Evolutionary conservation across 1,140 invertebrate species (phyloP).

Genomic region (Drosophila funebris): DNA sequence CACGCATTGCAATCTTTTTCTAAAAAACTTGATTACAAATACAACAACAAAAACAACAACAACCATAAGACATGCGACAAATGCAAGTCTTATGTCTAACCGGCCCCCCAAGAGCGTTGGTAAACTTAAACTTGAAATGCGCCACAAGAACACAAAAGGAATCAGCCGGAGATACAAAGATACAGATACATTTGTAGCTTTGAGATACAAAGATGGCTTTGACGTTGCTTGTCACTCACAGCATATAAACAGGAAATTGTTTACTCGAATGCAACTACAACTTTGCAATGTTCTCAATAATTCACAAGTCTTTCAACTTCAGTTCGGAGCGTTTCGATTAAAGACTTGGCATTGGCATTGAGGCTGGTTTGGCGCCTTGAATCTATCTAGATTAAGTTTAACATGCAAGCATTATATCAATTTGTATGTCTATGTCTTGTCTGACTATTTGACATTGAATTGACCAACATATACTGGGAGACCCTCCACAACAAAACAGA

Average conservation of each 20-base stretch:
- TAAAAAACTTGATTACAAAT: constrained; percentile 70
- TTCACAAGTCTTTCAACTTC: constrained; percentile 29
- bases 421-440: constrained; percentile 39
- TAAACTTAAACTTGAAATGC: constrained; percentile 34
- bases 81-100: constrained; percentile 52
- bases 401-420: constrained; percentile 24
- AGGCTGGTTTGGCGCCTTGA: neutral
- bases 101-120: constrained; percentile 61
- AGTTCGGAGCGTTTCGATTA: neutral
- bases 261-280: constrained; percentile 45
- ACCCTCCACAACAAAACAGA: constrained; percentile 52
- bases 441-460: constrained; percentile 65
- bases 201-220: constrained; percentile 71
- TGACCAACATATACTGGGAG: constrained; percentile 29
- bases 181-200: constrained; percentile 73
- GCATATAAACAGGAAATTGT: constrained; percentile 66
- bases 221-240: constrained; percentile 62
- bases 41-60: neutral
- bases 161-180: constrained; percentile 27
- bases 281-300: constrained; percentile 52
- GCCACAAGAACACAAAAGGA: constrained; percentile 50
- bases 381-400: constrained; percentile 4
- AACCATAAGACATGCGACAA: constrained; percentile 30
- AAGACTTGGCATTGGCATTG: constrained; percentile 14
- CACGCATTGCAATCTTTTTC: constrained; percentile 69